Conservation (phyloP, 2,888 invertebrate species). For the Meta bourneti region DNA sequence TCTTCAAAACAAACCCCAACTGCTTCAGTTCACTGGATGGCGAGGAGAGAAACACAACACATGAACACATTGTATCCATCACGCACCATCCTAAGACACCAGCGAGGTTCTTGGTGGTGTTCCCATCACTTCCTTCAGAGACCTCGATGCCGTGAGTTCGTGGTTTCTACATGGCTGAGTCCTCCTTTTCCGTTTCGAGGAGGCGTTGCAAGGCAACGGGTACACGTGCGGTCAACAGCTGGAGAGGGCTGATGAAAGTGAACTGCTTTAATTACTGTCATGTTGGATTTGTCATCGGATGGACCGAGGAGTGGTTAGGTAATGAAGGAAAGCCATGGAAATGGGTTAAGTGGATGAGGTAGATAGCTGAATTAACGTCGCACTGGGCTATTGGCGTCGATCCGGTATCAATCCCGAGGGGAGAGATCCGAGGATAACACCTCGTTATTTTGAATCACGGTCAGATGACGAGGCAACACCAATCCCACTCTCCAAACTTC, state of each 20-base stretch:
- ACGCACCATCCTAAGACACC: not conserved
- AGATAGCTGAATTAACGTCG: no score
- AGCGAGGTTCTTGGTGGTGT: not conserved
- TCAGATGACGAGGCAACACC: no score
- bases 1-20: not conserved
- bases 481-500: no score
- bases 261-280: not conserved
- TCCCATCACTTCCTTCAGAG: not conserved
- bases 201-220: no score
- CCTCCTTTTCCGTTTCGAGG: not conserved
- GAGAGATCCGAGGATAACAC: no score
- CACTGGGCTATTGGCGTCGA: no score
- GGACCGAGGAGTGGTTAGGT: not conserved
- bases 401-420: no score
- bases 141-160: not conserved
- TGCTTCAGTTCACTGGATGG: not conserved
- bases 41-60: not conserved
- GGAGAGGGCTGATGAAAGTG: not conserved
- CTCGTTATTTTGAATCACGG: no score
- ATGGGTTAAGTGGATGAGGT: not conserved
- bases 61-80: not conserved
- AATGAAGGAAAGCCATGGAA: not conserved
- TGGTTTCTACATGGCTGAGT: not conserved
- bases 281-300: not conserved
- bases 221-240: no score